A percentile compares a stretch with the other conserved stretches of the same genome.
Conservation (phyloP, 2,113 vertebrate genomes). For the Elanus axillaris region DNA sequence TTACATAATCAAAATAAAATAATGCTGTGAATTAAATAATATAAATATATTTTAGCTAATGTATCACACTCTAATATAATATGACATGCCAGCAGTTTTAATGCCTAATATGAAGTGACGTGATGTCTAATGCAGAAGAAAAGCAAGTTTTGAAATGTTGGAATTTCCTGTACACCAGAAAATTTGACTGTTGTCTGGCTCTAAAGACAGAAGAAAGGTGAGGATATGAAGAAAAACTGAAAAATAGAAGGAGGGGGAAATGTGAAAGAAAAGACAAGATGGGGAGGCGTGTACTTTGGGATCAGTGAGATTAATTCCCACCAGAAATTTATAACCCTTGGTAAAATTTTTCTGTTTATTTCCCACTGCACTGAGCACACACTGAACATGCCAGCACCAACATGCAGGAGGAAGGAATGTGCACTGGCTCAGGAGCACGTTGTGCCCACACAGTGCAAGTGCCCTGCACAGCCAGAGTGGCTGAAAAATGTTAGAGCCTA, state of each 20-base stretch:
- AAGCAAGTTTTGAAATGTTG: slow-evolving; percentile 19
- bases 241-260: neutral
- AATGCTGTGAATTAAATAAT: neutral
- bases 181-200: neutral
- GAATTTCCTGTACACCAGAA: slow-evolving; percentile 22
- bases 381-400: rapidly evolving
- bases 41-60: neutral
- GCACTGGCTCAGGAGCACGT: rapidly evolving
- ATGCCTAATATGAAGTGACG: neutral
- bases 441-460: neutral
- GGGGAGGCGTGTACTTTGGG: neutral
- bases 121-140: slow-evolving; percentile 25
- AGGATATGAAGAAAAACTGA: neutral
- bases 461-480: neutral
- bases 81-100: neutral
- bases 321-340: neutral
- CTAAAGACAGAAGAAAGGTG: neutral
- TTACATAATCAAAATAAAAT: neutral
- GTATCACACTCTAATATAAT: neutral
- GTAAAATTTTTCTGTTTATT: neutral
- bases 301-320: neutral
- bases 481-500: neutral
- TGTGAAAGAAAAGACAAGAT: neutral
- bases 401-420: neutral
- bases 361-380: rapidly evolving